Evolutionary conservation across 2,113 vertebrate species (phyloP).

Genomic region (Crypturellus undulatus): DNA sequence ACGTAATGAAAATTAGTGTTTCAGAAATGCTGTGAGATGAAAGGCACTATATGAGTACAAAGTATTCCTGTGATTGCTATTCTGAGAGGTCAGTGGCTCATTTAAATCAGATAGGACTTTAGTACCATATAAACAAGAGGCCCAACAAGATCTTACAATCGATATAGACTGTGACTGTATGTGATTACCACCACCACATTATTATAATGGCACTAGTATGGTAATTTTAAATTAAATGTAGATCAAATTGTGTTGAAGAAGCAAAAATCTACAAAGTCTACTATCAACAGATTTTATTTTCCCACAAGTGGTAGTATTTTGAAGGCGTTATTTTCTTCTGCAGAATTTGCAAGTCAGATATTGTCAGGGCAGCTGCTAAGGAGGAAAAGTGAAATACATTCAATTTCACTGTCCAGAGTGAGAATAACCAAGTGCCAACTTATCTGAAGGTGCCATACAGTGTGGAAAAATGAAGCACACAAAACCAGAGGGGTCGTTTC

Average conservation of each 20-base stretch:
- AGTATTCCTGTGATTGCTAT: constrained; percentile 9
- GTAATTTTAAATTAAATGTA: not conserved
- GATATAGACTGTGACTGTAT: not conserved
- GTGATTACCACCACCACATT: not conserved
- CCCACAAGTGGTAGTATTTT: not conserved
- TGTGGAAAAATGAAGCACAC: not conserved
- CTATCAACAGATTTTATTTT: not conserved
- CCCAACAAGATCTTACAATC: not conserved
- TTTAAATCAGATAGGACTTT: constrained; percentile 1
- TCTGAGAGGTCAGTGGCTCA: not conserved
- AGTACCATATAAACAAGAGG: not conserved
- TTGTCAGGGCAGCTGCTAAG: not conserved
- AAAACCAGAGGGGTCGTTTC: not conserved
- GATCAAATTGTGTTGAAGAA: not conserved
- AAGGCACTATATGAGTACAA: constrained; percentile 23
- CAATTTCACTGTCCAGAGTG: not conserved
- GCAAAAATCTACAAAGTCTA: not conserved
- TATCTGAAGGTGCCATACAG: not conserved
- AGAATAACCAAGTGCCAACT: not conserved
- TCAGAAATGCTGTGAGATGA: not conserved
- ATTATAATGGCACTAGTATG: not conserved
- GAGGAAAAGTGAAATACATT: not conserved
- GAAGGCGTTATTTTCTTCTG: not conserved
- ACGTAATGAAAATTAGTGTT: not conserved
- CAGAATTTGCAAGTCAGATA: not conserved